Evolutionary conservation across 1,140 invertebrate genomes (phyloP).

Genomic region (Bombyx mori): ASM3026992v2 NC_085132.1:9397501-9398000

Average conservation of each 20-base stretch:
- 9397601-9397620: too few relatives aligned
- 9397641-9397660: background rate
- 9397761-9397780: background rate
- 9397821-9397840: background rate
- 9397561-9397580: too few relatives aligned
- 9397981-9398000: background rate
- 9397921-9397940: background rate
- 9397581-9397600: too few relatives aligned
- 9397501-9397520: too few relatives aligned
- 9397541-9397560: too few relatives aligned
- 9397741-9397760: conserved; percentile 1
- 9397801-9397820: background rate
- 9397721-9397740: background rate
- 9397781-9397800: background rate
- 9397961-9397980: background rate
- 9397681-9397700: background rate
- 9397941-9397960: background rate
- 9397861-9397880: too few relatives aligned
- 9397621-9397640: too few relatives aligned
- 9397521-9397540: too few relatives aligned
- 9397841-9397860: too few relatives aligned
- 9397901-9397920: too few relatives aligned
- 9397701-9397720: background rate
- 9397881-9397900: too few relatives aligned
- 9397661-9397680: background rate